Conservation (phyloP, 2,797 vertebrate species). For the Clamator glandarius region DNA sequence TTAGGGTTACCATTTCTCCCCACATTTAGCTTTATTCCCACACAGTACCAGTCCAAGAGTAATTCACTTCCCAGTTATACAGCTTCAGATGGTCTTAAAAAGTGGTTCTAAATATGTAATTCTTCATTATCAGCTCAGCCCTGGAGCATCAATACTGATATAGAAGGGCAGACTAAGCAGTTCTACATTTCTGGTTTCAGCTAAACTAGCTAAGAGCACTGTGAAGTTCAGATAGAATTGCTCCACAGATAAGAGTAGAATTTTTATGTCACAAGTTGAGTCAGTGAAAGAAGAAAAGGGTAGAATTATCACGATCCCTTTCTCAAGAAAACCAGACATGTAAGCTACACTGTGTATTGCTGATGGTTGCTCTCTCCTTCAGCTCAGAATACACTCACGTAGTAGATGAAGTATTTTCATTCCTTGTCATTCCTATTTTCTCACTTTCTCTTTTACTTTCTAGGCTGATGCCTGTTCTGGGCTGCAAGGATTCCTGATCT, state of each 20-base stretch:
- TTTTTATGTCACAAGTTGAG: not conserved
- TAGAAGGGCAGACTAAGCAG: not conserved
- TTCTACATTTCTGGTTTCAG: not conserved
- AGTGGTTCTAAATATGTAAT: not conserved
- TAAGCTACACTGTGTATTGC: not conserved
- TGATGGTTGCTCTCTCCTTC: not conserved
- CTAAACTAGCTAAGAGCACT: not conserved
- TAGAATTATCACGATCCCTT: not conserved
- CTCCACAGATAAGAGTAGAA: not conserved
- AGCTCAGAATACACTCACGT: not conserved
- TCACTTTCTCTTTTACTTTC: not conserved
- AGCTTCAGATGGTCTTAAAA: not conserved
- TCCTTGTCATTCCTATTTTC: not conserved
- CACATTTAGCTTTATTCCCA: too few species aligned
- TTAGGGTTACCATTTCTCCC: too few species aligned
- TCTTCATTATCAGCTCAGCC: not conserved
- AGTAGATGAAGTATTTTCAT: not conserved
- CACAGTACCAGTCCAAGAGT: not conserved
- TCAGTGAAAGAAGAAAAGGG: not conserved
- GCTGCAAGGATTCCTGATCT: conserved; percentile 82
- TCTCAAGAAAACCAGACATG: not conserved
- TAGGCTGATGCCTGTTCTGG: conserved; percentile 80
- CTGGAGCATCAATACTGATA: not conserved
- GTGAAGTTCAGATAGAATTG: not conserved
- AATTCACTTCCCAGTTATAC: not conserved